Evolutionary conservation across 2,113 vertebrate genomes (phyloP).

Genomic region (Glaucidium brasilianum): DNA sequence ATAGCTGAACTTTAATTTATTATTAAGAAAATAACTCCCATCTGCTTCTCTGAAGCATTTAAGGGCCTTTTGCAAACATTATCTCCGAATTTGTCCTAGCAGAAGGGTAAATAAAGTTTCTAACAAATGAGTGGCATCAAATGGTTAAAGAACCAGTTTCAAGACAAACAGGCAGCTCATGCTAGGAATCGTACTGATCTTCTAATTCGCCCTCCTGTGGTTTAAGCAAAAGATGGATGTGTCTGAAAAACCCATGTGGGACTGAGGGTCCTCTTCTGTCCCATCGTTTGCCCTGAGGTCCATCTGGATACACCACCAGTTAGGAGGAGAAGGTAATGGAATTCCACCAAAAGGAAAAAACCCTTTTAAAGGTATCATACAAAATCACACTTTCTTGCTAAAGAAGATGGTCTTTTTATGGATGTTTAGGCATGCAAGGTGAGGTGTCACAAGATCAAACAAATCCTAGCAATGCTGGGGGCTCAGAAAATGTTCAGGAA

Average conservation of each 20-base stretch:
- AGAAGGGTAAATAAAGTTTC: neutral
- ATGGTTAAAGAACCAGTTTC: neutral
- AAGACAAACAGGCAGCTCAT: neutral
- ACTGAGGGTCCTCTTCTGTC: neutral
- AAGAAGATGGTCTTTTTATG: neutral
- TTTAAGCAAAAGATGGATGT: neutral
- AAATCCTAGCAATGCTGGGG: neutral
- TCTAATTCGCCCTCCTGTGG: neutral
- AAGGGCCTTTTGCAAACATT: neutral
- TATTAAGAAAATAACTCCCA: neutral
- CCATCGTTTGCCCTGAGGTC: neutral
- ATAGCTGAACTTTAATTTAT: neutral
- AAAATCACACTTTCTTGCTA: neutral
- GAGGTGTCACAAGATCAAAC: slow-evolving; percentile 13
- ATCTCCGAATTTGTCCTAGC: neutral
- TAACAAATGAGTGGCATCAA: neutral
- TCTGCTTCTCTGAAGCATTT: neutral
- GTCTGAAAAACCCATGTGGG: neutral
- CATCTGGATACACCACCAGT: neutral
- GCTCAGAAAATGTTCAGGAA: slow-evolving; percentile 19
- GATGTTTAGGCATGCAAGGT: neutral
- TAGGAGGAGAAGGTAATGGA: neutral
- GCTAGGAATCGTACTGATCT: rapidly evolving
- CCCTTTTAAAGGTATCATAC: neutral
- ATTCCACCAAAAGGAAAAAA: neutral